phyloP scores from a whole-genome alignment of 1,140 invertebrate genomes.

The Arion vulgaris region DNA sequence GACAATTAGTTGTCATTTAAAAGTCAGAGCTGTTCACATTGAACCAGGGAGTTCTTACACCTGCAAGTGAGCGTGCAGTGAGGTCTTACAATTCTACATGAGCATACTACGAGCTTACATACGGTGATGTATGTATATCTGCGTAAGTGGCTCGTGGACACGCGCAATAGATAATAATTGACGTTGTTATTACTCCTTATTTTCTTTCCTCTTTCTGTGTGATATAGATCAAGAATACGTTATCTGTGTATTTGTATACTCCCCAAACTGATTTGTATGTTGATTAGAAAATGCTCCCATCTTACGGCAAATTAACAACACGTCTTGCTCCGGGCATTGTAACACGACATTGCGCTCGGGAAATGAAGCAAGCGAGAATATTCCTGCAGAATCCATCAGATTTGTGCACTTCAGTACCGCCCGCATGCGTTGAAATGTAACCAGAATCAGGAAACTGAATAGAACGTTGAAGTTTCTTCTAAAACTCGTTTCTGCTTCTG shows the following conservation, averaged over 20 bases:
- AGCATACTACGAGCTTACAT: neutral
- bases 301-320: neutral
- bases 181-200: neutral
- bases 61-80: neutral
- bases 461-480: neutral
- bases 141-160: neutral
- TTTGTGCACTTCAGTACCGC: neutral
- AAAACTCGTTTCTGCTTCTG: neutral
- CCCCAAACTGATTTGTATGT: conserved; percentile 1
- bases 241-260: conserved; percentile 5
- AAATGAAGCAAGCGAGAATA: conserved; percentile 17
- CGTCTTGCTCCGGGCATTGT: neutral
- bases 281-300: conserved; percentile 5
- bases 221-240: neutral
- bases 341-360: neutral
- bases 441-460: neutral
- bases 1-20: neutral
- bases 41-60: neutral
- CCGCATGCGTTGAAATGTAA: neutral
- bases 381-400: conserved; percentile 20
- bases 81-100: neutral
- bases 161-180: neutral
- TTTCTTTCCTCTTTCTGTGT: neutral
- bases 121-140: neutral
- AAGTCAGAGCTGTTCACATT: neutral